Evolutionary conservation across 1,140 invertebrate genomes (phyloP).

Genomic region (Brachionus koreanus): DNA sequence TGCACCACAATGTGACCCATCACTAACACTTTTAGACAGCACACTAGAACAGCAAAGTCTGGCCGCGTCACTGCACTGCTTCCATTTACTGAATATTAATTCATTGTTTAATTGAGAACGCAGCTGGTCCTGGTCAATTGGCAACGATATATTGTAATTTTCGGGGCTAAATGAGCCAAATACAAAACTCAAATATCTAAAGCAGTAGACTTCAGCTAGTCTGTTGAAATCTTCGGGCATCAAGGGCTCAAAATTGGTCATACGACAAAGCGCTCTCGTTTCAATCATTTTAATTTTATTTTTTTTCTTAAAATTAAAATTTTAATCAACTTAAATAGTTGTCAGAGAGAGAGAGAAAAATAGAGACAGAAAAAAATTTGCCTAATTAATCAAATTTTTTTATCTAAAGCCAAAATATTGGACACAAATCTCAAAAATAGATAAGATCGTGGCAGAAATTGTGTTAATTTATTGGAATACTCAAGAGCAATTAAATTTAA

Average conservation of each 20-base stretch:
- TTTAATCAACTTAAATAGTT: not conserved
- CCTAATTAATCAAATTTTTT: slow-evolving; percentile 4
- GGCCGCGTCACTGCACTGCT: not conserved
- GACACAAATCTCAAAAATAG: not conserved
- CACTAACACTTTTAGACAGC: not conserved
- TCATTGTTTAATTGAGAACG: not conserved
- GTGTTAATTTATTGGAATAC: not conserved
- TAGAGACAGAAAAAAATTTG: not conserved
- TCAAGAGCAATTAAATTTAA: not conserved
- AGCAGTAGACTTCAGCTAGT: not conserved
- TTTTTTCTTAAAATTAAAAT: not conserved
- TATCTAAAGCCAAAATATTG: not conserved
- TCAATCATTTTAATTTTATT: not conserved
- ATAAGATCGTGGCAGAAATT: not conserved
- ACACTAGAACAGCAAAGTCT: not conserved
- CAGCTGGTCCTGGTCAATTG: not conserved
- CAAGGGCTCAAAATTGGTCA: not conserved
- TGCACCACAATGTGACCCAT: not conserved
- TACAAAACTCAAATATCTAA: not conserved
- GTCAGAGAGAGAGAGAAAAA: not conserved
- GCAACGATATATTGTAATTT: not conserved
- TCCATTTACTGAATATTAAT: not conserved
- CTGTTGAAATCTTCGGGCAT: not conserved
- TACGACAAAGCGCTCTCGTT: not conserved
- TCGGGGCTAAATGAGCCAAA: not conserved